These are phyloP conservation scores for Diglossa cyanea DNA, from an alignment of 2,797 vertebrate genomes.

Conservation along the genomic window DNA sequence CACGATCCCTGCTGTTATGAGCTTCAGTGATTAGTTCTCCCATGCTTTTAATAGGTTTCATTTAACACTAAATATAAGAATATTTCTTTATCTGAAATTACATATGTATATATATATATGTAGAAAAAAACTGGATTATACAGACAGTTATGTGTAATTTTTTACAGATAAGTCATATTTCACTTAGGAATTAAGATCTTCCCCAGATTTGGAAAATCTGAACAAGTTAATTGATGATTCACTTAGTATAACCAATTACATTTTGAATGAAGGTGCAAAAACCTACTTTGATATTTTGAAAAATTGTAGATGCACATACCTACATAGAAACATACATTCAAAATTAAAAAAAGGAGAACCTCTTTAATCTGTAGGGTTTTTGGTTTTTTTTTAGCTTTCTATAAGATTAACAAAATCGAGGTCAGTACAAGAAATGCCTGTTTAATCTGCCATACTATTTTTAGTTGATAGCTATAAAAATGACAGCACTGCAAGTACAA, in stretches of 20 bases:
- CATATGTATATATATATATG: background rate
- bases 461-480: constrained; percentile 1
- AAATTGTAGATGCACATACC: background rate
- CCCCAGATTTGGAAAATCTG: background rate
- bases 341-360: background rate
- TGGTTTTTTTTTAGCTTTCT: background rate
- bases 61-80: background rate
- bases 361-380: background rate
- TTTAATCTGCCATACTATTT: background rate
- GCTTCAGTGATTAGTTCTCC: background rate
- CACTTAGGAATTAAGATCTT: background rate
- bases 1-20: background rate
- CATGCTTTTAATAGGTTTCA: background rate
- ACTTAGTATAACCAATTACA: background rate
- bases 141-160: background rate
- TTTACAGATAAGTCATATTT: background rate
- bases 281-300: background rate
- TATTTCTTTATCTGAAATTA: background rate
- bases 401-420: background rate
- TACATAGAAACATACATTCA: background rate
- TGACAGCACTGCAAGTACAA: background rate
- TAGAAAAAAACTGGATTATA: background rate
- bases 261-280: background rate
- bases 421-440: background rate
- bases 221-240: background rate